Base-by-base conservation (phyloP, 2,113 vertebrate species). In the Guaruba guarouba region DNA sequence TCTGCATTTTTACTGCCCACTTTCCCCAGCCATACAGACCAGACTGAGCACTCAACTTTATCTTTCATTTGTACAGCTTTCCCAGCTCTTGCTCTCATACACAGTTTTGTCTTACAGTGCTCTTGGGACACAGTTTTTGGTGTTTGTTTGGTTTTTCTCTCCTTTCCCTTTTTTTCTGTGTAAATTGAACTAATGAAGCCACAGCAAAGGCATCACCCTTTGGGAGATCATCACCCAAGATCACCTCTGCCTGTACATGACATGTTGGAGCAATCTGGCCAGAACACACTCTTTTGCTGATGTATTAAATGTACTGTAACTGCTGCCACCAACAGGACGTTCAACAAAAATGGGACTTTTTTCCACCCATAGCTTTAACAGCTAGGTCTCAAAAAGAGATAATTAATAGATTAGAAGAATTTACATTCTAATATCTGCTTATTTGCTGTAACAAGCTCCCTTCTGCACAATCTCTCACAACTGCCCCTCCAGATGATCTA, bases 311-410 rank as follows among this genome's bases (percentile, higher is more conserved):
- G 46, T 10, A 28, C 83, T 93, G 66, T 49, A 69, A 68, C 88
- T 91, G 79, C 96, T 97, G 96, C 95, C 96, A 94, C 97, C 96
- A 97, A 81, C 89, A 96, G 96, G 96, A 37, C 35, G 7, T 29
- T 71, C 20, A 22, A 86, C 61, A 96, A 97, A 97, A 89, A 52
- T 4, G 73, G 96, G 80, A 77, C 17, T 6, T 78, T 95, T 95
- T 89, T 63, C 74, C 61, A 52, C 39, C 46, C 37, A 29, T 16
- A 55, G 55, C 51, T 86, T 74, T 73, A 70, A 57, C 59, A 57
- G 8, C 16, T 27, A 25, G 0, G 10, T 73, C 64, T 85, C 46
- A 25, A n/a, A 73, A 79, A 66, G 16, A 48, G 20, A 14, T 17
- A 71, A 71, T 24, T 13, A 88, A 55, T 49, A 75, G 62, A 67